Evolutionary conservation across 2,888 invertebrate species (phyloP).

Genomic region (Tanypteryx hageni): DNA sequence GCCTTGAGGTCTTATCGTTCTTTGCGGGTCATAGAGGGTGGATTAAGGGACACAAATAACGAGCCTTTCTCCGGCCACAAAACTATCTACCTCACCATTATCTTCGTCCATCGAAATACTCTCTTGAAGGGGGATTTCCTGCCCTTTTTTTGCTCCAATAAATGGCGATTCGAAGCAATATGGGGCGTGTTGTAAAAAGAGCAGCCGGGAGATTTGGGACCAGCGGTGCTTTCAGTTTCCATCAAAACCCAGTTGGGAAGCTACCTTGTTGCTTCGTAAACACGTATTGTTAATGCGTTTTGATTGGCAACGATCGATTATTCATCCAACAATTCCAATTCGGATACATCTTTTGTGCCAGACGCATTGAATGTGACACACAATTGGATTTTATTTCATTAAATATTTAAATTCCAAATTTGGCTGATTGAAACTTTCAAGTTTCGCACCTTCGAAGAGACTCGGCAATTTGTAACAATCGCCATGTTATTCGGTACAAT

Average conservation of each 20-base stretch:
- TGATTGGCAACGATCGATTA: conserved; percentile 8
- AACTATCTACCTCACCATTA: not conserved
- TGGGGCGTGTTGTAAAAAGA: conserved; percentile 25
- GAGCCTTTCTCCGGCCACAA: not conserved
- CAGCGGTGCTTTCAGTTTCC: not conserved
- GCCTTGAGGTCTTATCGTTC: not conserved
- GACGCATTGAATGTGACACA: not conserved
- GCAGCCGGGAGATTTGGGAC: not conserved
- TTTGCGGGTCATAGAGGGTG: not conserved
- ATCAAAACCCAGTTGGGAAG: conserved; percentile 16
- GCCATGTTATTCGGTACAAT: not conserved
- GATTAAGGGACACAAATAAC: conserved; percentile 14
- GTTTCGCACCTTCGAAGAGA: not conserved
- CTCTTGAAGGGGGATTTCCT: not conserved
- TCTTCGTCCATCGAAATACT: not conserved
- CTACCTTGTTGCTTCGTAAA: not conserved
- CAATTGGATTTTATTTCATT: not conserved
- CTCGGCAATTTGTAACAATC: not conserved
- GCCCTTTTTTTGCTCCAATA: not conserved
- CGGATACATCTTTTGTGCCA: not conserved
- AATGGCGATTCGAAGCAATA: conserved; percentile 25
- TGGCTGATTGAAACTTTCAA: not conserved
- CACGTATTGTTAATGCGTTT: conserved; percentile 21
- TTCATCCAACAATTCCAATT: not conserved
- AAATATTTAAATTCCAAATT: not conserved